A percentile compares a stretch with the other conserved stretches of the same genome.
Conservation (phyloP, 1,140 invertebrate species). For the Hyphantria cunea region DNA sequence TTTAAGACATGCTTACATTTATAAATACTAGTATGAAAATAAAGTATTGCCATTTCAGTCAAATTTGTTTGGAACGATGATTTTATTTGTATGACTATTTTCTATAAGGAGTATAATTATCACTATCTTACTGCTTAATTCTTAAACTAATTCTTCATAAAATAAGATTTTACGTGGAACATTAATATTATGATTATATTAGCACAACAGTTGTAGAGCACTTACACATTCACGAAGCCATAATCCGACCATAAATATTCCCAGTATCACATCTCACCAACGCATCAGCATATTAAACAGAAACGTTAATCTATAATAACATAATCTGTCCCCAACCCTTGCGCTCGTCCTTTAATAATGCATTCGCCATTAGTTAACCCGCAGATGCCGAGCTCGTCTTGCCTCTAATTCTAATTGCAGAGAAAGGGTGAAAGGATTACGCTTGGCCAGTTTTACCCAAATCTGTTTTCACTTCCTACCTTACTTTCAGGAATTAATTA, state of each 20-base stretch:
- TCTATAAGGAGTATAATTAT: too few species aligned
- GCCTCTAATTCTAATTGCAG: conserved; percentile 71
- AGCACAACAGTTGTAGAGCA: too few species aligned
- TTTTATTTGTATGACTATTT: too few species aligned
- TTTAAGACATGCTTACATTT: too few species aligned
- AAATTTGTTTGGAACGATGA: too few species aligned
- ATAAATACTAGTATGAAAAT: too few species aligned
- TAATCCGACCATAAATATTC: conserved; percentile 2
- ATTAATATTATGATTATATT: too few species aligned
- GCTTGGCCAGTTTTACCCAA: conserved; percentile 44
- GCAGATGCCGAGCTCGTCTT: conserved; percentile 68
- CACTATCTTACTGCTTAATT: too few species aligned
- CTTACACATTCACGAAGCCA: too few species aligned
- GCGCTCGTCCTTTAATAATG: conserved; percentile 70
- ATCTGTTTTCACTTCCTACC: conserved; percentile 44
- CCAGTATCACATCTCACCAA: conserved; percentile 9
- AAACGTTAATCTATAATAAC: conserved; percentile 59
- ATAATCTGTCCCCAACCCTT: conserved; percentile 73
- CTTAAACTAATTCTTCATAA: too few species aligned
- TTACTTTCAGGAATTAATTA: conserved; percentile 42
- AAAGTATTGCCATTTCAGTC: too few species aligned
- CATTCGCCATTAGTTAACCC: conserved; percentile 75
- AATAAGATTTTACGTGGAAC: too few species aligned
- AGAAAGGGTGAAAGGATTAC: conserved; percentile 71
- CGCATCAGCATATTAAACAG: conserved; percentile 28